Percentiles rank a stretch among this genome's conserved stretches.
These are phyloP conservation scores for Dascyllus trimaculatus DNA, from an alignment of 2,113 vertebrate species.

Conservation along the genomic window DNA sequence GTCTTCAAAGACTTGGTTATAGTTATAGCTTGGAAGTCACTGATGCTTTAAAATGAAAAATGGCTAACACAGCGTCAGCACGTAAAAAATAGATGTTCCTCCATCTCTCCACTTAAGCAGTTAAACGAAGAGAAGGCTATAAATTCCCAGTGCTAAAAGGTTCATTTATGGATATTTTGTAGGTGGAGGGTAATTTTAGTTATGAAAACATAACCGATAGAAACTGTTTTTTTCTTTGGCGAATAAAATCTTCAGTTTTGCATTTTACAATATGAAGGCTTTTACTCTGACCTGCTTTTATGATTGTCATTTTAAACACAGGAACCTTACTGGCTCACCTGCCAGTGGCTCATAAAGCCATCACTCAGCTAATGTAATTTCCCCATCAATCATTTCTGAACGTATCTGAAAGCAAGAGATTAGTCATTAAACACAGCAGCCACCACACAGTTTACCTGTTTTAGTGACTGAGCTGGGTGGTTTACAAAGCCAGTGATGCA, in stretches of 20 bases:
- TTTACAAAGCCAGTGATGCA: neutral
- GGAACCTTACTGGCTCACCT: neutral
- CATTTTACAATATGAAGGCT: no score
- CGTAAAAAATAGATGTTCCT: no score
- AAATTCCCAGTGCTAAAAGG: no score
- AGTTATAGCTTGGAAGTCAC: neutral
- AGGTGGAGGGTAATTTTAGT: no score
- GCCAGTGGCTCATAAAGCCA: neutral
- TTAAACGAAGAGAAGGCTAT: no score
- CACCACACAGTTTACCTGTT: neutral
- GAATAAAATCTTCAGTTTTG: no score
- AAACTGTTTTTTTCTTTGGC: no score
- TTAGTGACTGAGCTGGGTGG: neutral
- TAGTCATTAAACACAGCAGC: slow-evolving; percentile 4
- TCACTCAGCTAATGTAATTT: slow-evolving; percentile 5
- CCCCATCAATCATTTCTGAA: slow-evolving; percentile 18
- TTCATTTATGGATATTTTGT: no score
- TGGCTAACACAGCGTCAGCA: no score
- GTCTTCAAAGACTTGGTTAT: neutral
- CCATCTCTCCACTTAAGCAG: no score
- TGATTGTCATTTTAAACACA: neutral
- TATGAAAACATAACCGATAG: no score
- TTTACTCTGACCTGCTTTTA: neutral
- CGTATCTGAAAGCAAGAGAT: neutral
- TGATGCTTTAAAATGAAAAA: no score